Evolutionary conservation across 2,113 vertebrate species (phyloP).

Genomic region (Ondatra zibethicus): DNA sequence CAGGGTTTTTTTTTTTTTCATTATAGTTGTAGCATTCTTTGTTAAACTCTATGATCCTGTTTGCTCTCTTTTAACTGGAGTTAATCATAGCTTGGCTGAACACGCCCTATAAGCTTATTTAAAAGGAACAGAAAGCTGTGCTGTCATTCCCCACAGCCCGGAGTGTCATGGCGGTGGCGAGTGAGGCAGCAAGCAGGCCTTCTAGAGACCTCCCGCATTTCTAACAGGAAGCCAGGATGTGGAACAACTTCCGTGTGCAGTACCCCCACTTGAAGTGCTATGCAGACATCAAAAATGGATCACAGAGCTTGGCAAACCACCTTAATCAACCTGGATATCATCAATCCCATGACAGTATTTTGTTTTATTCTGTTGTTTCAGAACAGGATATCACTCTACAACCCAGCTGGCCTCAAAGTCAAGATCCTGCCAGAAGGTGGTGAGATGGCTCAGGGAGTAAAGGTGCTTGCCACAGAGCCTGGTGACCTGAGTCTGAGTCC

Average conservation of each 20-base stretch:
- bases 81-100: neutral
- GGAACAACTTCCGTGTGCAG: neutral
- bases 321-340: neutral
- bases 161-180: neutral
- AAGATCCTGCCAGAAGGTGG: neutral
- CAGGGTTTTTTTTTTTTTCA: neutral
- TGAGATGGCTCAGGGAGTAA: neutral
- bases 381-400: neutral
- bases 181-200: neutral
- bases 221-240: neutral
- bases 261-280: neutral
- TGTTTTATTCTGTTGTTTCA: neutral
- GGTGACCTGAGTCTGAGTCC: neutral
- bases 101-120: constrained; percentile 23
- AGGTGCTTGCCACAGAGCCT: neutral
- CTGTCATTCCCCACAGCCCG: neutral
- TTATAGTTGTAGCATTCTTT: constrained; percentile 17
- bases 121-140: neutral
- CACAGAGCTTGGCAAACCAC: neutral
- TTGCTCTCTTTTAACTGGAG: neutral
- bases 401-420: neutral
- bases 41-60: constrained; percentile 57
- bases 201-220: neutral
- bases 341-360: neutral
- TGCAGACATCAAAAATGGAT: neutral